A percentile compares a stretch with the other conserved stretches of the same genome.
Evolutionary conservation across 2,888 invertebrate genomes (phyloP).

Genomic region (Subacronicta megacephala): DNA sequence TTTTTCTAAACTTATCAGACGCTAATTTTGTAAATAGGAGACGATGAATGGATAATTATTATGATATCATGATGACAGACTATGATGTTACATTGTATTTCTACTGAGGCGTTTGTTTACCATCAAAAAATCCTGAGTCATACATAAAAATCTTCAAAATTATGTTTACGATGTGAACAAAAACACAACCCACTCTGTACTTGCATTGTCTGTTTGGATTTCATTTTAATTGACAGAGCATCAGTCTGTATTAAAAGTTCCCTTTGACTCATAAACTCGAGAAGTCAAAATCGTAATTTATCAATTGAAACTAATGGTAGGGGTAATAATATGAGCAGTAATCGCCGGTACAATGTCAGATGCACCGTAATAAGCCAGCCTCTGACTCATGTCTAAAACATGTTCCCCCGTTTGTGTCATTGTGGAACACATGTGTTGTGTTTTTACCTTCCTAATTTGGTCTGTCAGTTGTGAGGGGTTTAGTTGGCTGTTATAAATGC

Average conservation of each 20-base stretch:
- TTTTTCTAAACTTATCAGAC: too few species aligned
- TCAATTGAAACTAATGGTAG: slow-evolving; percentile 55
- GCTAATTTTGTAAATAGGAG: not conserved
- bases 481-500: too few species aligned
- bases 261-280: slow-evolving; percentile 18
- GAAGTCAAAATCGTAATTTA: slow-evolving; percentile 45
- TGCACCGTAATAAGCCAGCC: slow-evolving; percentile 37
- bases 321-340: slow-evolving; percentile 36
- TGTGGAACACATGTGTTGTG: slow-evolving; percentile 44
- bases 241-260: slow-evolving; percentile 23
- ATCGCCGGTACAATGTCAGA: slow-evolving; percentile 48
- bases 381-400: slow-evolving; percentile 60
- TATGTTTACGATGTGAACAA: slow-evolving; percentile 14
- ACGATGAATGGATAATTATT: not conserved
- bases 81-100: slow-evolving; percentile 6
- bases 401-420: slow-evolving; percentile 50
- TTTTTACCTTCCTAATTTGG: slow-evolving; percentile 34
- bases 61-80: not conserved
- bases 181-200: slow-evolving; percentile 13
- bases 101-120: slow-evolving; percentile 5
- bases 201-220: slow-evolving; percentile 15
- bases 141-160: slow-evolving; percentile 12
- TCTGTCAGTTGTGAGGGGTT: slow-evolving; percentile 1
- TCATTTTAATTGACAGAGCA: slow-evolving; percentile 14
- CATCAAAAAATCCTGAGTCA: slow-evolving; percentile 18